These are phyloP conservation scores for Pristionchus arcanus DNA, from an alignment of 2,888 invertebrate genomes.

Conservation along the genomic window DNA sequence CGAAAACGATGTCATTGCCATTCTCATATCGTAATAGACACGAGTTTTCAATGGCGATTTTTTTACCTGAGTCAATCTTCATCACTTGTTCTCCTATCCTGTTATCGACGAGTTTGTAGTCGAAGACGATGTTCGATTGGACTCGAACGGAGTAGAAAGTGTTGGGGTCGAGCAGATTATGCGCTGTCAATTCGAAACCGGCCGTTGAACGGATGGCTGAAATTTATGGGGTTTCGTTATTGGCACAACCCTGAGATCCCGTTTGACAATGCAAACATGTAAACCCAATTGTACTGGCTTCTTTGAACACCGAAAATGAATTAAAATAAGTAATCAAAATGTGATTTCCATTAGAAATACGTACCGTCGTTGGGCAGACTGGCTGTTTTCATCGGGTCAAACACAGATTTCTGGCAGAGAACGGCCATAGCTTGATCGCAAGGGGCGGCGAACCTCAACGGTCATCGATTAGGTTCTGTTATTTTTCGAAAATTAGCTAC, in stretches of 20 bases:
- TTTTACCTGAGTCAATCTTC: background rate
- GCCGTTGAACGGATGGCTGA: background rate
- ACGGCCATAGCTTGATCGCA: background rate
- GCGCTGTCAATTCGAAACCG: background rate
- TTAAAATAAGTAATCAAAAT: too few species aligned
- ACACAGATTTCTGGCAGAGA: conserved; percentile 18
- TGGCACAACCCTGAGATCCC: too few species aligned
- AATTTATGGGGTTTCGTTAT: background rate
- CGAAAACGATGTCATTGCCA: too few species aligned
- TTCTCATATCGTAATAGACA: too few species aligned
- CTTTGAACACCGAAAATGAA: too few species aligned
- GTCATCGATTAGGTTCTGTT: too few species aligned
- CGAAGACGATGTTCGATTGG: background rate
- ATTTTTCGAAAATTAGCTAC: too few species aligned
- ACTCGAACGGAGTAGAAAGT: background rate
- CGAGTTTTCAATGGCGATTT: too few species aligned
- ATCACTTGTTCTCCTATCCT: background rate
- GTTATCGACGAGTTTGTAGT: background rate
- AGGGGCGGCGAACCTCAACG: background rate
- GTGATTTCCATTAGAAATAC: background rate
- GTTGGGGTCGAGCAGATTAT: background rate
- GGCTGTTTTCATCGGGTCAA: background rate
- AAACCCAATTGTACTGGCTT: too few species aligned
- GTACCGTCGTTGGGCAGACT: background rate
- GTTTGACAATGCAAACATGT: too few species aligned